phyloP scores from a whole-genome alignment of 1,140 invertebrate species.

The Drosophila yakuba region DNA sequence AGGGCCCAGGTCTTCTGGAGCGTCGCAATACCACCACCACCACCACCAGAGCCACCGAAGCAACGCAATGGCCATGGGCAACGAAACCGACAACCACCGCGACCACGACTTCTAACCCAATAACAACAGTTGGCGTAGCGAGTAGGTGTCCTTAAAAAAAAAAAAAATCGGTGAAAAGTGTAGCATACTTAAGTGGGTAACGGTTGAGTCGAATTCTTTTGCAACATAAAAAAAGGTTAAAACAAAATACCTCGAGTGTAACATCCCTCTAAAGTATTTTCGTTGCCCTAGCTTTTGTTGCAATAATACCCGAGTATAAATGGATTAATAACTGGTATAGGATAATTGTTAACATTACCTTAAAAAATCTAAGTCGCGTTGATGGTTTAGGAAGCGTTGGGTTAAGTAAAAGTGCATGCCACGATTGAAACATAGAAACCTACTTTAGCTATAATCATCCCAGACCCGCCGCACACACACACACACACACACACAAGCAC shows the following conservation, averaged over 20 bases:
- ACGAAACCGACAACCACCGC: constrained; percentile 1
- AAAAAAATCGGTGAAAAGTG: constrained; percentile 1
- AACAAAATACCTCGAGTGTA: not conserved
- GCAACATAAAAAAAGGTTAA: constrained; percentile 4
- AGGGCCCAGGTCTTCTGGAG: not conserved
- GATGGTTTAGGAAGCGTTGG: constrained; percentile 22
- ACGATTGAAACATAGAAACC: constrained; percentile 70
- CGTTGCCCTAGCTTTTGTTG: constrained; percentile 10
- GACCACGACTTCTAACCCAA: constrained; percentile 65
- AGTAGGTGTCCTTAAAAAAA: constrained; percentile 55
- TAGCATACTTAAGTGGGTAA: constrained; percentile 22
- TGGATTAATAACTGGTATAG: constrained; percentile 11
- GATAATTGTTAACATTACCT: constrained; percentile 22
- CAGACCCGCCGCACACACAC: constrained; percentile 6
- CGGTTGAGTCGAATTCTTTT: not conserved
- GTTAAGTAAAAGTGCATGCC: constrained; percentile 63
- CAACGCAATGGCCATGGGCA: constrained; percentile 9
- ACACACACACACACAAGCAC: constrained; percentile 17
- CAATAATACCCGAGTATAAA: not conserved
- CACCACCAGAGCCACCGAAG: constrained; percentile 13
- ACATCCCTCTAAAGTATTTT: not conserved
- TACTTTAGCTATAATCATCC: constrained; percentile 58
- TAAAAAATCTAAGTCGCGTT: constrained; percentile 16
- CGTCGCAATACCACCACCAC: constrained; percentile 12
- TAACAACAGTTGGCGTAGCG: constrained; percentile 43